Conservation (phyloP, 2,888 invertebrate species). For the Clepsis dumicolana region DNA sequence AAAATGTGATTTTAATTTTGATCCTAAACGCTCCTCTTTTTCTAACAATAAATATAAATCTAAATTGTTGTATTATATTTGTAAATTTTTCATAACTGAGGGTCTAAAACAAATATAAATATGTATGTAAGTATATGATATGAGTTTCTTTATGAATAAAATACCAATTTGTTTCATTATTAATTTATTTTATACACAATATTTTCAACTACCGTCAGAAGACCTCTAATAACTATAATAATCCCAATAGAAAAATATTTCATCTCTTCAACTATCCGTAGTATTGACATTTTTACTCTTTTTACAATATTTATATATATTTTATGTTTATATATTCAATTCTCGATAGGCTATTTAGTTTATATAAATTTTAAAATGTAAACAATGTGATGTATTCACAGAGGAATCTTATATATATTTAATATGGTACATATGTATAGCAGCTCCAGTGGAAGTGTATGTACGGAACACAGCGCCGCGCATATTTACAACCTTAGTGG, state of each 20-base stretch:
- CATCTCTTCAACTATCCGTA: constrained; percentile 73
- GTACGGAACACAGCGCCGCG: constrained; percentile 64
- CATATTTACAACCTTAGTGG: constrained; percentile 71
- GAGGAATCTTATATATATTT: constrained; percentile 46
- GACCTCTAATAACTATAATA: constrained; percentile 77
- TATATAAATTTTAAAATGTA: constrained; percentile 54
- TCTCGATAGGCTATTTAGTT: constrained; percentile 57
- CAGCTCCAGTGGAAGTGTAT: constrained; percentile 55
- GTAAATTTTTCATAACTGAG: too few relatives aligned
- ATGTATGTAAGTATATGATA: too few relatives aligned
- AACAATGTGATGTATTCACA: constrained; percentile 63
- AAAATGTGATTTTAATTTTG: too few relatives aligned
- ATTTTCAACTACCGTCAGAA: constrained; percentile 79
- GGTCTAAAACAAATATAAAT: too few relatives aligned
- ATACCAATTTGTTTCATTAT: constrained; percentile 58
- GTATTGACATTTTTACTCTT: constrained; percentile 78
- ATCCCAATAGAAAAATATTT: constrained; percentile 86
- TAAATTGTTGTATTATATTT: too few relatives aligned
- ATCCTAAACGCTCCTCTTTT: too few relatives aligned
- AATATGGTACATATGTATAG: constrained; percentile 56
- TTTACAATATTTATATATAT: constrained; percentile 65
- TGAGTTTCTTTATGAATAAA: constrained; percentile 34
- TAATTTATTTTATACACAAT: constrained; percentile 82
- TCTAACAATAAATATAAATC: too few relatives aligned
- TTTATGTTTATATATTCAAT: constrained; percentile 54